These are phyloP conservation scores for Sepiola atlantica DNA, from an alignment of 2,888 invertebrate species.

Conservation along the genomic window DNA sequence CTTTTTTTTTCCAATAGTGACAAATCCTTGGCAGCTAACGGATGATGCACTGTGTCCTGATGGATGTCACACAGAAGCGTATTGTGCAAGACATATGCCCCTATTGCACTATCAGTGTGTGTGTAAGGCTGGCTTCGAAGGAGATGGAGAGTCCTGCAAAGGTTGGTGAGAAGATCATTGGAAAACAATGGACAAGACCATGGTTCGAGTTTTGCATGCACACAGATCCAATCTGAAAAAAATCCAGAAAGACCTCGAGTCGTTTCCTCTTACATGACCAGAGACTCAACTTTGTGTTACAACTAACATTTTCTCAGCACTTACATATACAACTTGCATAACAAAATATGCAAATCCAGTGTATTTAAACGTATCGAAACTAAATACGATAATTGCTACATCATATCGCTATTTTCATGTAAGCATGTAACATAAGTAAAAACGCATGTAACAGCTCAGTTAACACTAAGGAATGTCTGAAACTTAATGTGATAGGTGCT, in stretches of 20 bases:
- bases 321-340: not conserved
- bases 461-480: not conserved
- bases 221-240: not conserved
- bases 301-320: not conserved
- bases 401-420: not conserved
- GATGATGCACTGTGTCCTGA: conserved; percentile 55
- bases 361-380: not conserved
- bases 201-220: not conserved
- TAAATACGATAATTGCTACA: not conserved
- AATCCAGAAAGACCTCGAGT: not conserved
- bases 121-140: conserved; percentile 60
- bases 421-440: not conserved
- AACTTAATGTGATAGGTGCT: not conserved
- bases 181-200: not conserved
- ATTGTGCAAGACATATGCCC: conserved; percentile 60
- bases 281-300: not conserved
- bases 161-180: conserved; percentile 51
- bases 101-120: conserved; percentile 59
- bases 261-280: not conserved
- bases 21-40: conserved; percentile 58
- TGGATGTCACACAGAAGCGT: conserved; percentile 55
- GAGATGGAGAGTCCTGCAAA: conserved; percentile 56
- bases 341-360: not conserved
- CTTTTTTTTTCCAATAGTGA: conserved; percentile 52
- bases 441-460: not conserved